Base-by-base conservation (phyloP, 2,797 vertebrate species). In the Gymnopithys bicolor region DNA sequence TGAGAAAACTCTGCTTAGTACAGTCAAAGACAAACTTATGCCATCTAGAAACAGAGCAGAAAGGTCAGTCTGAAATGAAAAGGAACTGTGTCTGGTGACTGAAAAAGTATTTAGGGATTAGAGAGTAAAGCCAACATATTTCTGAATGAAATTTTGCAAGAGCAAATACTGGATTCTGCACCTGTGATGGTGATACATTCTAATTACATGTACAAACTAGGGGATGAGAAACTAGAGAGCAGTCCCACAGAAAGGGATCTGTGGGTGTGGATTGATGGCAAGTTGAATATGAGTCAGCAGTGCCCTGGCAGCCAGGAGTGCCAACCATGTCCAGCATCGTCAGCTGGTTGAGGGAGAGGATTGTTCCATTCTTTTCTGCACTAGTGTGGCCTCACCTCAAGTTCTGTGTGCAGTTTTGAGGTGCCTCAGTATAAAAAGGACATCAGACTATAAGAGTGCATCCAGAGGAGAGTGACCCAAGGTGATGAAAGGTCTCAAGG, bases 311-410 rank as follows among this genome's bases (percentile, higher is more conserved):
- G 35, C 3, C 16, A 7, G 39, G 30, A 71, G 18, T 5, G 10
- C 7, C 48, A 41, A 15, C 7, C 0, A 1, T 19, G 11, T 8
- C 18, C 19, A 33, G 33, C 24, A 33, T 13, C 3, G 7, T 19
- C 21, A 22, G 32, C 32, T 1, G 0, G 23, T 13, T 3, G 1
- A 60, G 30, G 55, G 28, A 53, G 28, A 25, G n/a, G 24, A 39
- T 5, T 52, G 22, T 55, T 18, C 28, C 33, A 19, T 17, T 21
- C 43, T 32, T 8, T 27, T 13, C 28, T 13, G 33, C 16, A 28
- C 24, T 68, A 28, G 6, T 17, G 39, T 11, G 3, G 33, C 24
- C 33, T 9, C 48, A 48, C 15, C 30, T 63, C 1, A 3, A 52
- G 41, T 32, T 35, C 15, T 64, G 19, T 11, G 18, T 56, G 45